Base-by-base conservation (phyloP, 2,888 invertebrate genomes). In the Coremacera marginata region DNA sequence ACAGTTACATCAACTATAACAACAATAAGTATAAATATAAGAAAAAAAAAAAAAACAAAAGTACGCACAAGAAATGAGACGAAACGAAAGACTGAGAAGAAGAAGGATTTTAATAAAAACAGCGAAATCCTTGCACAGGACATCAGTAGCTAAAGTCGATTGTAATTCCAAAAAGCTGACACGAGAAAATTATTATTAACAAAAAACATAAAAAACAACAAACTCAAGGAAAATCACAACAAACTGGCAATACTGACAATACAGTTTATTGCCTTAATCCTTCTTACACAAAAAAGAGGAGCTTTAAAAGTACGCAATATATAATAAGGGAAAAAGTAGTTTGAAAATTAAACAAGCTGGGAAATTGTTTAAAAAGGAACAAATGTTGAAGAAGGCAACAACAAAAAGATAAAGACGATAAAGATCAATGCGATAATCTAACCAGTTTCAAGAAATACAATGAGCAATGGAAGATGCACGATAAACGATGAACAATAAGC, bases 91-190 rank as follows among this genome's bases (percentile, higher is more conserved):
- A 3, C 44, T 27, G 7, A 19, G 31, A 31, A 52, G 25, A 27
- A 70, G 27, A 55, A 27, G 60, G 27, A 44, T 60, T 72, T 72
- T 62, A 62, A 72, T 72, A 60, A 60, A 70, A 55, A 62, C 37
- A 25, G 60, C 25, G 44, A 72, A 62, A 62, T 72, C 72, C 72
- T 72, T 72, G 72, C 16, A 62, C 25, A 49, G 72, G 72, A 60
- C 62, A 62, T 62, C 72, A 25, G 11, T 8, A 34, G 14, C 31
- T 31, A 22, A 72, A 72, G 72, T 62, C 60, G 72, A 72, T 49
- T 72, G 44, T 62, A 37, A 72, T 60, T 72, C 62, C 44, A 27
- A 34, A 60, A 62, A 60, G 72, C 72, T 72, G 72, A 72, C 72
- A 72, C 44, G 60, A 72, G 62, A 16, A 37, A 71, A 60, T 44